Evolutionary conservation across 2,888 invertebrate genomes (phyloP).

Genomic region (Polia nebulosa): DNA sequence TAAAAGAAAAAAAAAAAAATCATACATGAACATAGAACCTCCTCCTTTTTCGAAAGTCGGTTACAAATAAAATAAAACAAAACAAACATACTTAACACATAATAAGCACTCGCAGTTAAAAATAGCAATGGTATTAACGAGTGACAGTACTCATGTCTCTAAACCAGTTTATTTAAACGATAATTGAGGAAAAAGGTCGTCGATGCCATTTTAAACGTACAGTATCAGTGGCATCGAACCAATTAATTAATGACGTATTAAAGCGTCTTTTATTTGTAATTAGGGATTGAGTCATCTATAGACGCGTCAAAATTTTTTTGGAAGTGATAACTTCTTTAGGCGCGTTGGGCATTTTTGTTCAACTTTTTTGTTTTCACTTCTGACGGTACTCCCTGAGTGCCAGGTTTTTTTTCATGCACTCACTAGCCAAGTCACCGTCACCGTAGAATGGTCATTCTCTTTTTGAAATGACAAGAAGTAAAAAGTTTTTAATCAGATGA

Average conservation of each 20-base stretch:
- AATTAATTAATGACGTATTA: conserved; percentile 41
- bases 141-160: conserved; percentile 33
- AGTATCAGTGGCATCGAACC: conserved; percentile 47
- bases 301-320: neutral
- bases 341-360: no score
- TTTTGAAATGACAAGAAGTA: conserved; percentile 3
- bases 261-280: conserved; percentile 29
- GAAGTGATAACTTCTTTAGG: no score
- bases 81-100: conserved; percentile 25
- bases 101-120: conserved; percentile 37
- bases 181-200: conserved; percentile 56
- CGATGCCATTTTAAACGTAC: conserved; percentile 34
- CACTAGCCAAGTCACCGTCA: neutral
- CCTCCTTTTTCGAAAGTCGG: no score
- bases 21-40: no score
- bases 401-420: neutral
- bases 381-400: no score
- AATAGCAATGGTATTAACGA: conserved; percentile 43
- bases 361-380: no score
- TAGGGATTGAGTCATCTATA: conserved; percentile 30
- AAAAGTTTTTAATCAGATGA: neutral
- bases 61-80: neutral
- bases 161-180: conserved; percentile 46
- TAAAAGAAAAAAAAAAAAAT: no score
- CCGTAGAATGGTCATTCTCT: neutral